Percentiles rank a stretch among this genome's conserved stretches.
These are phyloP conservation scores for Chionoecetes opilio DNA, from an alignment of 1,140 invertebrate species.

Conservation along the genomic window DNA sequence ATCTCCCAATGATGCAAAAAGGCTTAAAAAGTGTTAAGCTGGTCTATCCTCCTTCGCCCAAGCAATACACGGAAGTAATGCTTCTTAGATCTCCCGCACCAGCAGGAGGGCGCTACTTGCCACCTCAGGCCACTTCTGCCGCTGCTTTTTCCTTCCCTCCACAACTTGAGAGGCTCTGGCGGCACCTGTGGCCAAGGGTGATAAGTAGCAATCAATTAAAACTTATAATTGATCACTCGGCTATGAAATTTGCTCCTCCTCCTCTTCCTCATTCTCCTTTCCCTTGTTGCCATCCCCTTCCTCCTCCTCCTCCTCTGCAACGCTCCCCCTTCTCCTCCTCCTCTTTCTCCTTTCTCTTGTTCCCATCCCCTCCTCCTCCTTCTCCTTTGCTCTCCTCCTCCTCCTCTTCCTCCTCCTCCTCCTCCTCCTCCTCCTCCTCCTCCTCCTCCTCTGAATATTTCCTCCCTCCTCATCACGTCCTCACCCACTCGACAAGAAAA, in stretches of 20 bases:
- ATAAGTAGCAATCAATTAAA: conserved; percentile 31
- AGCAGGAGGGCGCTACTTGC: background rate
- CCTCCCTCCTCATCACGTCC: background rate
- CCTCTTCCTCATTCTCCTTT: background rate
- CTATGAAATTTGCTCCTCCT: conserved; percentile 30
- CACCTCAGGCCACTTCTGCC: background rate
- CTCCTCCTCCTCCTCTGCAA: background rate
- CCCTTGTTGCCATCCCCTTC: background rate
- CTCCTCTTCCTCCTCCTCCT: background rate
- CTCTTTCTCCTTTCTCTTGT: background rate
- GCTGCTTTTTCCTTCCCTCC: background rate
- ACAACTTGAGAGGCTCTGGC: background rate
- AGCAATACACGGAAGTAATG: background rate
- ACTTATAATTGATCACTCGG: conserved; percentile 29
- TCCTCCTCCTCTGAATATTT: background rate
- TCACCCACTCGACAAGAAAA: background rate
- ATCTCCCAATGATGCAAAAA: background rate
- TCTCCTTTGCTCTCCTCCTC: background rate
- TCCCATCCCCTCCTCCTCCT: too few species aligned
- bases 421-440: background rate
- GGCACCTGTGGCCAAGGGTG: background rate
- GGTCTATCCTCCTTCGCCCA: background rate
- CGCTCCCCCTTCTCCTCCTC: background rate
- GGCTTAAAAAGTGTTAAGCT: background rate
- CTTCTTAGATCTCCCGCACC: background rate